Evolutionary conservation across 2,113 vertebrate genomes (phyloP).

Genomic region (Astur gentilis): DNA sequence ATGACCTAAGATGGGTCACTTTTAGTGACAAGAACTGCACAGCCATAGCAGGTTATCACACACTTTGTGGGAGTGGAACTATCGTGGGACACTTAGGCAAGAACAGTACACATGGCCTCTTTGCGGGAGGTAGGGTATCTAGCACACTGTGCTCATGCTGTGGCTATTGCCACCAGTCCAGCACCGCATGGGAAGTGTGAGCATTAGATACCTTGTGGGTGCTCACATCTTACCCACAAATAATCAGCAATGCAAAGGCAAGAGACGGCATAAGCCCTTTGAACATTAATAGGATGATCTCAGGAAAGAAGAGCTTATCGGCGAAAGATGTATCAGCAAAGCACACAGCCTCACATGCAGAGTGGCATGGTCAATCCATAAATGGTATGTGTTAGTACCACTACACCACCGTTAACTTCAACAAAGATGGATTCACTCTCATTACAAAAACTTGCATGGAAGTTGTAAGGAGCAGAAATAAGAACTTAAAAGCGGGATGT

Average conservation of each 20-base stretch:
- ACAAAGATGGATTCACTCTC: neutral
- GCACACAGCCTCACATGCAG: neutral
- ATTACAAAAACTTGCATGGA: neutral
- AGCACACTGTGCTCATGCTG: neutral
- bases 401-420: neutral
- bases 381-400: rapidly evolving
- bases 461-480: neutral
- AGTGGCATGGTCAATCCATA: neutral
- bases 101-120: neutral
- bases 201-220: neutral
- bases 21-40: neutral
- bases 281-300: neutral
- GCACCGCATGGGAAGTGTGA: neutral
- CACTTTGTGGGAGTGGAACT: neutral
- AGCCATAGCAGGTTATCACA: neutral
- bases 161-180: neutral
- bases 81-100: neutral
- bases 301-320: neutral
- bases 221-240: neutral
- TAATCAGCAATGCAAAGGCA: neutral
- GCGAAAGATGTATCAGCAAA: neutral
- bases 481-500: neutral
- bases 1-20: neutral
- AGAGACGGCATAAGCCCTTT: neutral
- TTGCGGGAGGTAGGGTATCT: neutral